These are phyloP conservation scores for Melanotaenia duboulayi DNA, from an alignment of 2,113 vertebrate species.

Conservation along the genomic window DNA sequence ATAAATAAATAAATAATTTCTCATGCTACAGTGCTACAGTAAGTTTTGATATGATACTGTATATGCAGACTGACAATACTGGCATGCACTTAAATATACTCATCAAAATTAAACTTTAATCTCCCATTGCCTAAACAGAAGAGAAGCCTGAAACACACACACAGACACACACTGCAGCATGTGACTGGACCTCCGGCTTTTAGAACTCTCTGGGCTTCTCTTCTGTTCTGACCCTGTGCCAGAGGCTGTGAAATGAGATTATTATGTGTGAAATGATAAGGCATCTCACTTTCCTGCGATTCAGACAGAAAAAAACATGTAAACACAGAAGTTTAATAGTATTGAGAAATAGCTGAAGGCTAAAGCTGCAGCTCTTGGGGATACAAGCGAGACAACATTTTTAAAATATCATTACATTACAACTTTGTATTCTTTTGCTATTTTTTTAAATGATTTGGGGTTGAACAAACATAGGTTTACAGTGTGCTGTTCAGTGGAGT, in stretches of 20 bases:
- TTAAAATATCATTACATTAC: slow-evolving; percentile 29
- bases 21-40: background rate
- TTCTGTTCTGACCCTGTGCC: slow-evolving; percentile 55
- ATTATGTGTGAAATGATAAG: slow-evolving; percentile 75
- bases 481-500: slow-evolving; percentile 42
- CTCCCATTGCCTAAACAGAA: background rate
- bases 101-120: no score
- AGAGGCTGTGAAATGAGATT: slow-evolving; percentile 72
- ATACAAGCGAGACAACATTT: slow-evolving; percentile 10
- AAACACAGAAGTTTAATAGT: slow-evolving; percentile 42
- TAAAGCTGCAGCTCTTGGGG: slow-evolving; percentile 11
- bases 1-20: no score
- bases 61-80: background rate
- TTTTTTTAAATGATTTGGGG: slow-evolving; percentile 53
- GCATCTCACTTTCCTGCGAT: slow-evolving; percentile 40
- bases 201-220: slow-evolving; percentile 36
- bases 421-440: slow-evolving; percentile 11
- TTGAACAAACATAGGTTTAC: slow-evolving; percentile 65
- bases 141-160: background rate
- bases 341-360: slow-evolving; percentile 49
- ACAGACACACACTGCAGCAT: slow-evolving; percentile 24
- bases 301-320: slow-evolving; percentile 55
- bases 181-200: slow-evolving; percentile 53
- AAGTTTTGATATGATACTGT: background rate
- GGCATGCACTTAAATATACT: background rate